phyloP scores from a whole-genome alignment of 2,888 invertebrate species.

The Liodrosophila aerea region DNA sequence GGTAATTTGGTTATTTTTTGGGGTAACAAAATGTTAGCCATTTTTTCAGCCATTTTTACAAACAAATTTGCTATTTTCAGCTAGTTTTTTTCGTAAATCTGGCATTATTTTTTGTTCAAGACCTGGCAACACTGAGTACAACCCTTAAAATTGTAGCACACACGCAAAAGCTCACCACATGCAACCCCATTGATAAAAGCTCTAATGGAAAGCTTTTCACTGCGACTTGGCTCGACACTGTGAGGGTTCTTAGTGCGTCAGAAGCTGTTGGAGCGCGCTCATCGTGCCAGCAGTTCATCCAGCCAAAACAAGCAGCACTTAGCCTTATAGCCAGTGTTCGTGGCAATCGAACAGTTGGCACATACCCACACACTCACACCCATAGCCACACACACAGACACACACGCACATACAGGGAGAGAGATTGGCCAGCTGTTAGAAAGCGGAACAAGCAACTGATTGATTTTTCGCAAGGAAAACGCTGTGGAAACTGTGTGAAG shows the following conservation, averaged over 20 bases:
- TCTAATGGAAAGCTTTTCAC: too few relatives aligned
- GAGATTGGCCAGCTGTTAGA: constrained; percentile 59
- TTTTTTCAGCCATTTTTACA: too few relatives aligned
- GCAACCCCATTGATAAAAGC: too few relatives aligned
- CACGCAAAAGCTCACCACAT: too few relatives aligned
- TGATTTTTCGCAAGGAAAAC: constrained; percentile 57
- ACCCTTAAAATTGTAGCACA: too few relatives aligned
- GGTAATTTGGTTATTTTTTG: too few relatives aligned
- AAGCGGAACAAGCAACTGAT: constrained; percentile 52
- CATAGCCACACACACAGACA: constrained; percentile 19
- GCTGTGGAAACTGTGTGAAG: neutral
- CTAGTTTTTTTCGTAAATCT: too few relatives aligned
- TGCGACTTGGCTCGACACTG: too few relatives aligned
- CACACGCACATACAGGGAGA: constrained; percentile 8
- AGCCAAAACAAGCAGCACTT: neutral
- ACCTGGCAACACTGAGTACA: too few relatives aligned
- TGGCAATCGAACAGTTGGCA: neutral
- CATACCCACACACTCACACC: constrained; percentile 12
- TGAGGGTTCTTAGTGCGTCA: constrained; percentile 42
- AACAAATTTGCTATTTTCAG: too few relatives aligned
- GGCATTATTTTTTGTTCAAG: too few relatives aligned
- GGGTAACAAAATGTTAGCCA: too few relatives aligned
- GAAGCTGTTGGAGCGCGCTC: constrained; percentile 43
- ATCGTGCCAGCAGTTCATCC: constrained; percentile 19
- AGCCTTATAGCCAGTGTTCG: constrained; percentile 12